A percentile compares a stretch with the other conserved stretches of the same genome.
Conservation (phyloP, 2,797 vertebrate species). For the Phrynocephalus forsythii region DNA sequence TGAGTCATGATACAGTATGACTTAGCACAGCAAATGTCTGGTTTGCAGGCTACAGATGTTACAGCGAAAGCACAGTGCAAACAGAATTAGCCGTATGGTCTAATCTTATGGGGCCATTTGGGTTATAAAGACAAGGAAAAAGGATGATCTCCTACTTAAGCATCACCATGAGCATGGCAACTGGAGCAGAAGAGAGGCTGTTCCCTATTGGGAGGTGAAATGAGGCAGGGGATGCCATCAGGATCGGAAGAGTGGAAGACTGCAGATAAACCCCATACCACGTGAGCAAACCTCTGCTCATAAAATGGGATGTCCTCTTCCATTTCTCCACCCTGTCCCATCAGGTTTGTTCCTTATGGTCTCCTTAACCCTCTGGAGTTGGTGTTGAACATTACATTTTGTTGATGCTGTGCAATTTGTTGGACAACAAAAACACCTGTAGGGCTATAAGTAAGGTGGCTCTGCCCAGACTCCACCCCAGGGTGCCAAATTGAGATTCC, state of each 20-base stretch:
- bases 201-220: not conserved
- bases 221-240: not conserved
- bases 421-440: too few relatives aligned
- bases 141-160: not conserved
- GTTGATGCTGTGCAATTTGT: too few relatives aligned
- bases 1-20: conserved; percentile 15
- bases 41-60: not conserved
- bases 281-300: not conserved
- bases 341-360: too few relatives aligned
- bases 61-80: conserved; percentile 41
- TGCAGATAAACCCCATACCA: not conserved
- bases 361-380: not conserved
- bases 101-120: not conserved
- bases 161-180: not conserved
- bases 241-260: not conserved
- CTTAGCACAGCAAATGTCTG: conserved; percentile 34
- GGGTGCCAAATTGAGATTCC: too few relatives aligned
- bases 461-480: too few relatives aligned
- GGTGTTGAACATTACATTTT: not conserved
- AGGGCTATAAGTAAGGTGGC: too few relatives aligned
- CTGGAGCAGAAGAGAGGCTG: not conserved
- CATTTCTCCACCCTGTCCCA: not conserved
- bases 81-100: conserved; percentile 23
- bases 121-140: not conserved
- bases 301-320: not conserved